phyloP scores from a whole-genome alignment of 2,888 invertebrate species.

The Harpagoxenus sublaevis region DNA sequence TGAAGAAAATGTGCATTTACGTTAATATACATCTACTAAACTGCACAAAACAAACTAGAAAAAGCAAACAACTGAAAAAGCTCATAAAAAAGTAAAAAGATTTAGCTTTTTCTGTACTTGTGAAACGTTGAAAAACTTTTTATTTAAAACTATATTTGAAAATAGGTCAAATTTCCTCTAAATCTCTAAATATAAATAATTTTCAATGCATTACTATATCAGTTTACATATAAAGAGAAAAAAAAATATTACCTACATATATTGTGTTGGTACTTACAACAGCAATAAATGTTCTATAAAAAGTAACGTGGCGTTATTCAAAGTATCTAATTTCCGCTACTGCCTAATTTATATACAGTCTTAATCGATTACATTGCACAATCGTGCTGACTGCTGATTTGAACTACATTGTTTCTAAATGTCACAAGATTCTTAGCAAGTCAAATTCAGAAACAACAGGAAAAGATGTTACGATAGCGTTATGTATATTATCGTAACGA shows the following conservation, averaged over 20 bases:
- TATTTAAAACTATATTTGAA: not conserved
- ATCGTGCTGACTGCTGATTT: slow-evolving; percentile 35
- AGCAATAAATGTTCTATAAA: not conserved
- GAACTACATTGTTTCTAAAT: slow-evolving; percentile 58
- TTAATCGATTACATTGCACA: slow-evolving; percentile 49
- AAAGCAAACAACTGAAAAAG: not conserved
- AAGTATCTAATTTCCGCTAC: slow-evolving; percentile 45
- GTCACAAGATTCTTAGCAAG: slow-evolving; percentile 59
- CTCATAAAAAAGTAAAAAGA: not conserved
- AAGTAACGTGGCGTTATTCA: not conserved
- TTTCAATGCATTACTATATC: not conserved
- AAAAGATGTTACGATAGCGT: slow-evolving; percentile 39
- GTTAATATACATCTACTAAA: not conserved
- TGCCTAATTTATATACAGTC: slow-evolving; percentile 47
- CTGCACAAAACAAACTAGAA: not conserved
- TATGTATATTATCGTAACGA: slow-evolving; percentile 23
- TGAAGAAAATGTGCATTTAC: not conserved
- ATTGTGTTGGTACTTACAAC: not conserved
- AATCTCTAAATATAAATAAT: not conserved
- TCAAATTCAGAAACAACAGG: slow-evolving; percentile 58
- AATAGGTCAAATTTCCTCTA: not conserved
- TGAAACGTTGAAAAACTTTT: not conserved
- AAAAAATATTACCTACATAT: not conserved
- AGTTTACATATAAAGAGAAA: not conserved
- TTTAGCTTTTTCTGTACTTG: not conserved